phyloP scores from a whole-genome alignment of 2,797 vertebrate genomes.

The Odontamblyopus lacepedii region DNA sequence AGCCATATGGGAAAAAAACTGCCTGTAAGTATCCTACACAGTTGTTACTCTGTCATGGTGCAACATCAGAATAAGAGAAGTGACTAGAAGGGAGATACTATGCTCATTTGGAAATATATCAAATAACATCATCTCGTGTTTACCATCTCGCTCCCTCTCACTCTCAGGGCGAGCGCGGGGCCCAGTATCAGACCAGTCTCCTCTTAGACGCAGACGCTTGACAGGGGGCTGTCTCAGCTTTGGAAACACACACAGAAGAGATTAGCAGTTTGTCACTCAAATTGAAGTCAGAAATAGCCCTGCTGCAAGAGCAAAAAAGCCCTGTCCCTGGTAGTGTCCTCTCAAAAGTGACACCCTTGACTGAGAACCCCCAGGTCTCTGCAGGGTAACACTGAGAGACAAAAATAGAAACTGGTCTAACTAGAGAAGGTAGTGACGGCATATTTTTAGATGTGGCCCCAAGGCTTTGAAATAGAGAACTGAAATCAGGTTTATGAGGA shows the following conservation, averaged over 20 bases:
- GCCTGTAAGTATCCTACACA: too few species aligned
- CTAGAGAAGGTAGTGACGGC: slow-evolving; percentile 34
- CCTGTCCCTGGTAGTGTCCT: slow-evolving; percentile 49
- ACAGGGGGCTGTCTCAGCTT: slow-evolving; percentile 95
- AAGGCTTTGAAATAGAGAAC: slow-evolving; percentile 44
- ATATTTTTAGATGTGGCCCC: slow-evolving; percentile 34
- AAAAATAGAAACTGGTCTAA: slow-evolving; percentile 52
- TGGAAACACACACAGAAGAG: slow-evolving; percentile 35
- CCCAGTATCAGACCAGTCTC: slow-evolving; percentile 98
- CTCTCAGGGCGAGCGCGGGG: slow-evolving; percentile 96
- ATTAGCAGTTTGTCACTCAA: slow-evolving; percentile 65
- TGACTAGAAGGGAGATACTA: too few species aligned
- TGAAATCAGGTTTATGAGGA: neutral
- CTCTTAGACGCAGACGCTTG: slow-evolving; percentile 92
- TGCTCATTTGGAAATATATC: neutral
- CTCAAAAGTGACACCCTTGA: slow-evolving; percentile 40
- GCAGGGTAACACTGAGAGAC: slow-evolving; percentile 53
- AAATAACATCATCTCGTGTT: neutral
- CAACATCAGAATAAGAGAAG: neutral
- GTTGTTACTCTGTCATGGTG: neutral
- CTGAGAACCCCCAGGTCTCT: slow-evolving; percentile 45
- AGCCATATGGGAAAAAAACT: too few species aligned
- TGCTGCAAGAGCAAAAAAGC: slow-evolving; percentile 65
- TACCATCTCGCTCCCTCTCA: slow-evolving; percentile 95
- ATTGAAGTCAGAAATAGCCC: slow-evolving; percentile 69